Evolutionary conservation across 2,113 vertebrate species (phyloP).

Genomic region (Macaca fascicularis): T2T-MFA8v1.1 NC_088381.1:90053501-90054000

Average conservation of each 20-base stretch:
- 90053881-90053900: not conserved
- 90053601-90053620: not conserved
- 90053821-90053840: not conserved
- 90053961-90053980: not conserved
- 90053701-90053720: not conserved
- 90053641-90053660: not conserved
- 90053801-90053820: not conserved
- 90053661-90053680: not conserved
- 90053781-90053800: not conserved
- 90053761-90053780: not conserved
- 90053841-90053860: not conserved
- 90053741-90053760: not conserved
- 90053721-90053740: not conserved
- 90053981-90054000: not conserved
- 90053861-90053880: not conserved
- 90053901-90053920: not conserved
- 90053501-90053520: not conserved
- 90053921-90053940: not conserved
- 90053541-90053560: conserved; percentile 19
- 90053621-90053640: conserved; percentile 26
- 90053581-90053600: not conserved
- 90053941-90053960: not conserved
- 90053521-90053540: not conserved
- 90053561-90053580: conserved; percentile 43
- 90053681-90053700: not conserved